phyloP scores from a whole-genome alignment of 2,888 invertebrate species.

The Agonopterix heracliana region DNA sequence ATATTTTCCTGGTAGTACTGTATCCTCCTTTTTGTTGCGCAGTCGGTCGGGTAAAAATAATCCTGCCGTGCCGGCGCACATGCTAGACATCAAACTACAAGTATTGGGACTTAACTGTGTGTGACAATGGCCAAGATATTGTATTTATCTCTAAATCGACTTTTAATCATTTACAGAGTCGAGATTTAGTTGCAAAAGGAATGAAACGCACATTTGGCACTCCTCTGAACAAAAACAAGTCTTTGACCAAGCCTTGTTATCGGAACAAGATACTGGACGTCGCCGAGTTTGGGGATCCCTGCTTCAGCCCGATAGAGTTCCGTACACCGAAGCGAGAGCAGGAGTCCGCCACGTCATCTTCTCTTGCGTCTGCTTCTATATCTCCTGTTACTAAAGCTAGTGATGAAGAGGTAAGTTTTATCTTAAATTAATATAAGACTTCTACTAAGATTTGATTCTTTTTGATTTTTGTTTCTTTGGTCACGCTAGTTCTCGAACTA shows the following conservation, averaged over 20 bases:
- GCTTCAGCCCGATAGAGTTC: slow-evolving; percentile 60
- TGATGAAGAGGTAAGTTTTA: slow-evolving; percentile 52
- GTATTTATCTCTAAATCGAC: background rate
- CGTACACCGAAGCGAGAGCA: slow-evolving; percentile 46
- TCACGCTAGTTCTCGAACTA: too few relatives aligned
- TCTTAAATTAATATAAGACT: background rate
- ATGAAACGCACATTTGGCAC: slow-evolving; percentile 67
- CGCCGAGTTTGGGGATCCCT: slow-evolving; percentile 56
- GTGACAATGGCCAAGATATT: too few relatives aligned
- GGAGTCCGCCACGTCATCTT: slow-evolving; percentile 41
- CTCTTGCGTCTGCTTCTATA: slow-evolving; percentile 49
- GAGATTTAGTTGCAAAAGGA: slow-evolving; percentile 45
- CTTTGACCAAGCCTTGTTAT: slow-evolving; percentile 38
- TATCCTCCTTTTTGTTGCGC: too few relatives aligned
- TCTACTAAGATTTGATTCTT: too few relatives aligned
- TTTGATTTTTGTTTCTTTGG: too few relatives aligned
- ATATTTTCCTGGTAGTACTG: too few relatives aligned
- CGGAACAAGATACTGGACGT: slow-evolving; percentile 61
- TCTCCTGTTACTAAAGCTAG: slow-evolving; percentile 57
- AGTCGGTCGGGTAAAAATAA: too few relatives aligned
- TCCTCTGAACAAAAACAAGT: slow-evolving; percentile 38
- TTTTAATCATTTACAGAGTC: slow-evolving; percentile 30
- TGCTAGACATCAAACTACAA: too few relatives aligned
- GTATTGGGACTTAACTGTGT: too few relatives aligned
- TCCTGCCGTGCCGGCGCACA: too few relatives aligned